Conservation (phyloP, 2,113 vertebrate genomes). For the Natator depressus region DNA sequence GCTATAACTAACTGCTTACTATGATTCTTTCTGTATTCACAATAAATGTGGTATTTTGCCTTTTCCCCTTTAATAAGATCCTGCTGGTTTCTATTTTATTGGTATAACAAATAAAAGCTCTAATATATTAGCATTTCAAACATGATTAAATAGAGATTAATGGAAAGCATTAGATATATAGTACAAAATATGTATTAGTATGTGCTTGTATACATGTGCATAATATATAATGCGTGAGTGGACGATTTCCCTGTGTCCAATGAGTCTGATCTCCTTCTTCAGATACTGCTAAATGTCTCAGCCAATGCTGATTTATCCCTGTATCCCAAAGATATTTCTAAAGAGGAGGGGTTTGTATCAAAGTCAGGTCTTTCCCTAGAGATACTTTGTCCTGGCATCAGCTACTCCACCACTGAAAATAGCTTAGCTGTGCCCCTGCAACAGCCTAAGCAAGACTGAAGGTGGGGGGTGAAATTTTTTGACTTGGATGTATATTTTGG, state of each 20-base stretch:
- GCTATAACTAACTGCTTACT: too few species aligned
- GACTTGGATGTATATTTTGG: too few species aligned
- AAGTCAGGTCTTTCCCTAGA: background rate
- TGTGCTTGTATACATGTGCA: background rate
- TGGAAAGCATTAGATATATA: background rate
- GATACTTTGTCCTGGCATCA: too few species aligned
- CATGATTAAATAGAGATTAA: slow-evolving; percentile 20
- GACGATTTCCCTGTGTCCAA: background rate
- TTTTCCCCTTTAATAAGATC: too few species aligned
- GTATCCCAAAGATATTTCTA: background rate
- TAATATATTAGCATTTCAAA: background rate
- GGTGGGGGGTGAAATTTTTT: too few species aligned
- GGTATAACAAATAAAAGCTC: background rate
- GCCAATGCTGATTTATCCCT: background rate
- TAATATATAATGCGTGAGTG: background rate
- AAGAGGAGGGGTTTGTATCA: slow-evolving; percentile 9
- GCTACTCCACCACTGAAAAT: too few species aligned
- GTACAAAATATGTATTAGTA: background rate
- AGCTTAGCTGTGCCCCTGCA: too few species aligned
- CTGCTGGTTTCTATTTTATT: too few species aligned
- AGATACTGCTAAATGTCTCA: background rate
- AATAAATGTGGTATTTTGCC: too few species aligned
- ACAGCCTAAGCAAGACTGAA: too few species aligned
- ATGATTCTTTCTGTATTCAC: too few species aligned
- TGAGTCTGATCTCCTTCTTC: background rate